phyloP scores from a whole-genome alignment of 2,888 invertebrate genomes.

The Volucella bombylans region DNA sequence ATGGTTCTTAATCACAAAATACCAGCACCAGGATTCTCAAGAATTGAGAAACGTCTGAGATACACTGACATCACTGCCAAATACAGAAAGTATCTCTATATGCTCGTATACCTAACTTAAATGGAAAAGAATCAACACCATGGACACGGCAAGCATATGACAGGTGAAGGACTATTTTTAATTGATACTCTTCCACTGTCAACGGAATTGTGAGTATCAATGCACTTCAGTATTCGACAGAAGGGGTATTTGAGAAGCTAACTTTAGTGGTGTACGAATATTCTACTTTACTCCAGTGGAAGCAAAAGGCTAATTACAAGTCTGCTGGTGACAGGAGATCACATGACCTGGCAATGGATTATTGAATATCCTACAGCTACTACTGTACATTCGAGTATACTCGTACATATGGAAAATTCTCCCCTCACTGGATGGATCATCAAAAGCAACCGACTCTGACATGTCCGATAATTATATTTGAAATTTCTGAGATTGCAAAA shows the following conservation, averaged over 20 bases:
- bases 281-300: background rate
- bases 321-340: constrained; percentile 57
- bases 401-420: background rate
- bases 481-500: constrained; percentile 60
- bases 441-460: constrained; percentile 61
- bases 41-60: too few species aligned
- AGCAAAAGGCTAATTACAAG: constrained; percentile 61
- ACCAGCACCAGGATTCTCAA: too few species aligned
- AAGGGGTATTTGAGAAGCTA: constrained; percentile 3
- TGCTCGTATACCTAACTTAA: constrained; percentile 1
- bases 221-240: background rate
- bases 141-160: constrained; percentile 22
- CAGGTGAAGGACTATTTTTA: constrained; percentile 56
- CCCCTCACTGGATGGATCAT: constrained; percentile 55
- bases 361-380: constrained; percentile 58
- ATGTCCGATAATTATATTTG: constrained; percentile 67
- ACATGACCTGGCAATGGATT: constrained; percentile 48
- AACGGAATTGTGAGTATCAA: background rate
- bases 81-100: too few species aligned
- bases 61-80: too few species aligned
- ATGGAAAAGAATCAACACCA: constrained; percentile 31
- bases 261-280: background rate
- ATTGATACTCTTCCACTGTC: constrained; percentile 50
- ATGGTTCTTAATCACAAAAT: too few species aligned
- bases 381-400: background rate